Evolutionary conservation across 1,140 invertebrate species (phyloP).

Genomic region (Popillia japonica): DNA sequence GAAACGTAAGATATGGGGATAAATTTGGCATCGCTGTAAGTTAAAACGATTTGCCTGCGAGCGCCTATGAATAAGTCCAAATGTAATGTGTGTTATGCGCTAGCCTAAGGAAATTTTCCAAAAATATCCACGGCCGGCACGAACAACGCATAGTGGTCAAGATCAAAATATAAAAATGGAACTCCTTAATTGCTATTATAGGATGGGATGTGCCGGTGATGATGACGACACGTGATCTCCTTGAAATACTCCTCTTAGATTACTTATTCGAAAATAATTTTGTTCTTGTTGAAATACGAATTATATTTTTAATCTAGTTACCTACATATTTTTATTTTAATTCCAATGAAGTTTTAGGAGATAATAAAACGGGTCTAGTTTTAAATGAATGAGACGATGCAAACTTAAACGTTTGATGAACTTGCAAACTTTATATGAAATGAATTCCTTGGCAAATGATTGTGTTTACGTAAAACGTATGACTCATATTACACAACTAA

Average conservation of each 20-base stretch:
- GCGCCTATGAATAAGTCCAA: neutral
- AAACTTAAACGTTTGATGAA: neutral
- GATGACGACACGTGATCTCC: too few species aligned
- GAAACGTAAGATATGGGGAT: slow-evolving; percentile 32
- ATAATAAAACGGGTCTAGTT: too few species aligned
- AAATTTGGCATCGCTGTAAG: slow-evolving; percentile 47
- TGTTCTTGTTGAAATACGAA: too few species aligned
- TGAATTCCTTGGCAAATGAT: neutral
- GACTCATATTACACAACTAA: neutral
- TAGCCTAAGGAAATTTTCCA: slow-evolving; percentile 5
- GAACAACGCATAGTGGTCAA: neutral
- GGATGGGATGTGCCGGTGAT: neutral
- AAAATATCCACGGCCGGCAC: neutral
- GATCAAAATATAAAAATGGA: slow-evolving; percentile 12
- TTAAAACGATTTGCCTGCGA: neutral
- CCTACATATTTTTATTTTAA: too few species aligned
- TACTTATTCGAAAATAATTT: too few species aligned
- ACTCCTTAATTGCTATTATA: slow-evolving; percentile 4
- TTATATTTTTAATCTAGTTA: too few species aligned
- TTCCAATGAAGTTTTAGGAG: too few species aligned
- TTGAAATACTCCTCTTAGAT: too few species aligned
- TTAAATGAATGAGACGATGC: too few species aligned
- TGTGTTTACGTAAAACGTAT: neutral
- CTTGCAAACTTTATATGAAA: neutral
- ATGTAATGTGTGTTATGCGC: neutral